phyloP scores from a whole-genome alignment of 2,113 vertebrate genomes.

The Recurvirostra avosetta region DNA sequence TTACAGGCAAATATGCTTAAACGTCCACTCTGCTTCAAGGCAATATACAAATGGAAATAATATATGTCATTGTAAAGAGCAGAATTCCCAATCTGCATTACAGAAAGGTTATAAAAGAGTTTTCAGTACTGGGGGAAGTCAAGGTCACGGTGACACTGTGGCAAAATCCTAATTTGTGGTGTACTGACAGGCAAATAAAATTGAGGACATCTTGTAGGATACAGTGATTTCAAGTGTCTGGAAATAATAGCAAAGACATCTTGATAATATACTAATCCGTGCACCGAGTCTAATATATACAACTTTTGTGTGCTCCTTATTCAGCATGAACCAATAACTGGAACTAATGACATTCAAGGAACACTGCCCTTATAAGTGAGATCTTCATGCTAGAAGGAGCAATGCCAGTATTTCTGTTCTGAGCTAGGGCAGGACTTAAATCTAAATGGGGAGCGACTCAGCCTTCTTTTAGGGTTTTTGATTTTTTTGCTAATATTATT shows the following conservation, averaged over 20 bases:
- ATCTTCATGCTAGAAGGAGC: constrained; percentile 57
- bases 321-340: constrained; percentile 40
- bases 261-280: constrained; percentile 13
- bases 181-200: background rate
- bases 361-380: constrained; percentile 42
- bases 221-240: background rate
- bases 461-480: background rate
- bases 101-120: background rate
- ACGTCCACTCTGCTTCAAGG: background rate
- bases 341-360: constrained; percentile 64
- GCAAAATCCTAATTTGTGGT: background rate
- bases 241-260: background rate
- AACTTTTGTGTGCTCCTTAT: constrained; percentile 14
- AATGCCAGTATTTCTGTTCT: constrained; percentile 42
- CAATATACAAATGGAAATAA: background rate
- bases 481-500: background rate
- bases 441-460: constrained; percentile 3
- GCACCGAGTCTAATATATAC: background rate
- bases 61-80: background rate
- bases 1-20: background rate
- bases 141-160: background rate
- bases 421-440: constrained; percentile 27
- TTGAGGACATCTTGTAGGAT: constrained; percentile 1
- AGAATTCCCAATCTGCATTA: background rate
- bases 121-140: background rate